Conservation (phyloP, 2,888 invertebrate species). For the Campaea margaritaria region DNA sequence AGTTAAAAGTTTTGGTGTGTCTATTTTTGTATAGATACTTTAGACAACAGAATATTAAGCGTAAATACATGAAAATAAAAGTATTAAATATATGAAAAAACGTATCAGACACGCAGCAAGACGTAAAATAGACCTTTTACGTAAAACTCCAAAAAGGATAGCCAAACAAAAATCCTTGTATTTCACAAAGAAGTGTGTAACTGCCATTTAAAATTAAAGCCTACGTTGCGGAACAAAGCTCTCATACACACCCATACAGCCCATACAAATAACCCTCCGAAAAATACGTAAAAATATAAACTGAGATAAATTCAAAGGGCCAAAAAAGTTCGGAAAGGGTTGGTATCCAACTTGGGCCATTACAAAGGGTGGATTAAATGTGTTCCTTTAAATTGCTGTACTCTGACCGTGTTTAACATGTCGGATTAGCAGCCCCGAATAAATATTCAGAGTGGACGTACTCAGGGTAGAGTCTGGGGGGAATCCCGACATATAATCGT, state of each 20-base stretch:
- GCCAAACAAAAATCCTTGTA: background rate
- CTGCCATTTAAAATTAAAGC: conserved; percentile 8
- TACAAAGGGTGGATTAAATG: conserved; percentile 62
- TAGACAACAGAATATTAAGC: too few relatives aligned
- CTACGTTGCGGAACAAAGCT: background rate
- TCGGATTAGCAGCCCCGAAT: conserved; percentile 56
- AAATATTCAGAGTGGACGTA: conserved; percentile 34
- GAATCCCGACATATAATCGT: too few relatives aligned
- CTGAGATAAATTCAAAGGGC: conserved; percentile 51
- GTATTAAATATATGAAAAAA: too few relatives aligned
- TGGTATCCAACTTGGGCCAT: conserved; percentile 54
- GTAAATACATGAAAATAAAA: too few relatives aligned
- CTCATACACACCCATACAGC: conserved; percentile 20
- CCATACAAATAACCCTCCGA: conserved; percentile 28
- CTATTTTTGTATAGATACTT: too few relatives aligned
- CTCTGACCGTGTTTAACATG: conserved; percentile 48
- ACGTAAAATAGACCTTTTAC: background rate
- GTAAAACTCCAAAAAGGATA: background rate
- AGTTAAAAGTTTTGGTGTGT: too few relatives aligned
- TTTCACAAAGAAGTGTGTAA: background rate
- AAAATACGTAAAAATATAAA: conserved; percentile 43
- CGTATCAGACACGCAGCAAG: too few relatives aligned
- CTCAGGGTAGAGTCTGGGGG: too few relatives aligned
- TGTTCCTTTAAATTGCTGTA: conserved; percentile 62
- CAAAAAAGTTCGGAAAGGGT: conserved; percentile 56